Conservation (phyloP, 1,140 invertebrate genomes). For the Thalassaphorura encarpata region DNA sequence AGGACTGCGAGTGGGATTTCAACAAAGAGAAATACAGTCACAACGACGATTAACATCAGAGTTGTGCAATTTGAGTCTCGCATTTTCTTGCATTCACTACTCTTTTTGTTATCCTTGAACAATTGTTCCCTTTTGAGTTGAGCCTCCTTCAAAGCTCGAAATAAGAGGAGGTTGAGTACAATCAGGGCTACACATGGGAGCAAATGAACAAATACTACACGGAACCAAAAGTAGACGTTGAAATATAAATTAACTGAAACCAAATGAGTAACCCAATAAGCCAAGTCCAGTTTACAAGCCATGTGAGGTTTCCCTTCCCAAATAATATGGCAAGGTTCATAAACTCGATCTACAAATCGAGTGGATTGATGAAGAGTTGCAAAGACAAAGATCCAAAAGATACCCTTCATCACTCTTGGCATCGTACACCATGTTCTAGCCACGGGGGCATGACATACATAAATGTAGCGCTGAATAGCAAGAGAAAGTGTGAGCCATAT, state of each 20-base stretch:
- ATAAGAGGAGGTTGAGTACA: conserved; percentile 76
- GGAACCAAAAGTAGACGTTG: conserved; percentile 68
- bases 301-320: conserved; percentile 50
- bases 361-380: conserved; percentile 68
- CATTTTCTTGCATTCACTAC: conserved; percentile 68
- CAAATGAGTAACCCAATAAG: conserved; percentile 53
- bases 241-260: conserved; percentile 62
- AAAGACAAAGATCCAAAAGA: conserved; percentile 59
- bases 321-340: conserved; percentile 43
- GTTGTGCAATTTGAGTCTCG: conserved; percentile 85
- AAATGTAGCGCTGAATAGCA: conserved; percentile 81
- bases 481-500: conserved; percentile 81
- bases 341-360: conserved; percentile 61
- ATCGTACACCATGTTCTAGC: conserved; percentile 79
- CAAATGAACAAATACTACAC: conserved; percentile 81
- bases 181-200: conserved; percentile 80
- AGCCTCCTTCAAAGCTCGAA: conserved; percentile 68
- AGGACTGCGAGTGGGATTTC: conserved; percentile 85
- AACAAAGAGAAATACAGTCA: conserved; percentile 78
- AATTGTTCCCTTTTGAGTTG: conserved; percentile 66
- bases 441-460: conserved; percentile 77
- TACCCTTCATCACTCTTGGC: conserved; percentile 63
- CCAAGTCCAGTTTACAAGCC: conserved; percentile 41
- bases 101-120: conserved; percentile 67
- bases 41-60: conserved; percentile 88